Evolutionary conservation across 2,113 vertebrate species (phyloP).

Genomic region (Odocoileus virginianus): DNA sequence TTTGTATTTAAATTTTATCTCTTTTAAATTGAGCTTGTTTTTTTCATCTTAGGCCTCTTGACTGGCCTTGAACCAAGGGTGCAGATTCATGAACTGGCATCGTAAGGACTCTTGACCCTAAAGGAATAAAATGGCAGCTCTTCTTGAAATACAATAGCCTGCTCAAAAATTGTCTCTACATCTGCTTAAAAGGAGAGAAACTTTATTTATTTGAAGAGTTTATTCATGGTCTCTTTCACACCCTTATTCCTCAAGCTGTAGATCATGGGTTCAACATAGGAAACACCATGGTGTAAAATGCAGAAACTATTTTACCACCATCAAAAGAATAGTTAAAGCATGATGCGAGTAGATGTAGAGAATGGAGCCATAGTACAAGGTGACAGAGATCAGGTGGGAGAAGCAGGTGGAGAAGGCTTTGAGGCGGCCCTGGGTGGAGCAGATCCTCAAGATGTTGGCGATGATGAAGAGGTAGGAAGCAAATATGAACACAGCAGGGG

Average conservation of each 20-base stretch:
- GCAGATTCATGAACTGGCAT: not conserved
- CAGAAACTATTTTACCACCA: not conserved
- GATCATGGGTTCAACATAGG: slow-evolving; percentile 28
- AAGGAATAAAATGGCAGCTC: not conserved
- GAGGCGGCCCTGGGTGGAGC: not conserved
- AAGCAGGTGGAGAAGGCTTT: slow-evolving; percentile 47
- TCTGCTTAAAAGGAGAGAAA: not conserved
- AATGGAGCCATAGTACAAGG: slow-evolving; percentile 48
- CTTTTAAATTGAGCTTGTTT: not conserved
- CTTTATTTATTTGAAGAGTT: not conserved
- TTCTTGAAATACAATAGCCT: not conserved
- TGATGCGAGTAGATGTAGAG: slow-evolving; percentile 23
- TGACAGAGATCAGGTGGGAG: not conserved
- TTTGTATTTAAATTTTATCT: not conserved
- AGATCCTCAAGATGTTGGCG: not conserved
- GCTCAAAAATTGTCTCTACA: not conserved
- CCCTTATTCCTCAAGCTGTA: not conserved
- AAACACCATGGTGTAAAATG: slow-evolving; percentile 1
- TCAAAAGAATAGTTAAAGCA: not conserved
- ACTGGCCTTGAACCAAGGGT: not conserved
- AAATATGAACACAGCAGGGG: not conserved
- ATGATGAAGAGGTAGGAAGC: slow-evolving; percentile 39
- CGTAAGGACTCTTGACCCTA: not conserved
- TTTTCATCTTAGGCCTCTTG: not conserved
- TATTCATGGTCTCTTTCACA: not conserved